Conservation (phyloP, 2,888 invertebrate genomes). For the Eumerus sabulonum region DNA sequence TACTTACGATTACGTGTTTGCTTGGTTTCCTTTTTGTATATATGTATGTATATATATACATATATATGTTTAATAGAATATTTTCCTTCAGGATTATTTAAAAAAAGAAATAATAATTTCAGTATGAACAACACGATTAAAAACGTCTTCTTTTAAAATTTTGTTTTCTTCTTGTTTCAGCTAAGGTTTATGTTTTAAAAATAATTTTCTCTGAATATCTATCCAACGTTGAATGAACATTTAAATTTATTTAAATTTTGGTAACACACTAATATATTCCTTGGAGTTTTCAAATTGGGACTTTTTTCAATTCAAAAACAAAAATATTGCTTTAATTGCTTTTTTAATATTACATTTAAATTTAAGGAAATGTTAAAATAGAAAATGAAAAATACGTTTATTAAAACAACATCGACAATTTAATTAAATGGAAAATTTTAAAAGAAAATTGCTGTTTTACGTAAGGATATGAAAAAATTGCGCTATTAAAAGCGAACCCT, state of each 20-base stretch:
- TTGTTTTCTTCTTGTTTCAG: neutral
- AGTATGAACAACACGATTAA: slow-evolving; percentile 24
- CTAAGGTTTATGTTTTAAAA: neutral
- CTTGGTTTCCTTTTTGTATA: too few species aligned
- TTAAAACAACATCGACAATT: neutral
- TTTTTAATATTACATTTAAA: slow-evolving; percentile 1
- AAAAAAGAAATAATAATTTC: slow-evolving; percentile 44
- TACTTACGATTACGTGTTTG: slow-evolving; percentile 29
- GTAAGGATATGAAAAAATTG: slow-evolving; percentile 20
- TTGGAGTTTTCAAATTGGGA: neutral
- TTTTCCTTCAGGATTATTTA: slow-evolving; percentile 31
- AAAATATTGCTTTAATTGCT: slow-evolving; percentile 21
- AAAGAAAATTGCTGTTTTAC: neutral
- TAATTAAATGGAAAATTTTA: neutral
- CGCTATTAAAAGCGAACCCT: slow-evolving; percentile 62
- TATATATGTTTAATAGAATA: slow-evolving; percentile 41
- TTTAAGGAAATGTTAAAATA: neutral
- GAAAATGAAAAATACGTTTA: slow-evolving; percentile 8
- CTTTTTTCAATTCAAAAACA: neutral
- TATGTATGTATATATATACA: too few species aligned
- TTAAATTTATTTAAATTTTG: too few species aligned
- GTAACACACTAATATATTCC: too few species aligned
- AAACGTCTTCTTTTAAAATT: too few species aligned
- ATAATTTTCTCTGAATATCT: neutral
- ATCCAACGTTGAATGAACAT: neutral